Evolutionary conservation across 2,797 vertebrate species (phyloP).

Genomic region (Channallabes apus): DNA sequence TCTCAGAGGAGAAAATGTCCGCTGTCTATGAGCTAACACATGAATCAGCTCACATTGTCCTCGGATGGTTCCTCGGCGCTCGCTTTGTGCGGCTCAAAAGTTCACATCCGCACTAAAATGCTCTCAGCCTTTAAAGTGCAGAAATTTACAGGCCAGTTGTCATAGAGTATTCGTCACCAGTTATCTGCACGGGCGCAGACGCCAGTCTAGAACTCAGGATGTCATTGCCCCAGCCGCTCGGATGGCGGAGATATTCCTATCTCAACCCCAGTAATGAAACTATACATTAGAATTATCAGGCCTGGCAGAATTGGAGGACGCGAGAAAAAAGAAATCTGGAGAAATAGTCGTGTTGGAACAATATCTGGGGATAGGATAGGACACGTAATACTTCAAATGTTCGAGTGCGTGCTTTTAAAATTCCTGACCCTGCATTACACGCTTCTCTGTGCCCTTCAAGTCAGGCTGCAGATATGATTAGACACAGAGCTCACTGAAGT

Average conservation of each 20-base stretch:
- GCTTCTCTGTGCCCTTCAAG: background rate
- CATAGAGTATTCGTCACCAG: constrained; percentile 48
- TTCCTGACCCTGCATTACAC: background rate
- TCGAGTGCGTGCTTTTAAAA: constrained; percentile 31
- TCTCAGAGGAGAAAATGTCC: constrained; percentile 30
- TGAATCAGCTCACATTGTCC: constrained; percentile 25
- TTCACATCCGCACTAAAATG: constrained; percentile 19
- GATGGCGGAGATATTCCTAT: constrained; percentile 40
- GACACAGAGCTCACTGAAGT: background rate
- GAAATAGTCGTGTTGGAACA: constrained; percentile 21
- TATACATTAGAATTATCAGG: constrained; percentile 49
- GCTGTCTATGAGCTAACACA: constrained; percentile 23
- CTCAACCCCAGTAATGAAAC: constrained; percentile 43
- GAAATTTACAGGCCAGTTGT: constrained; percentile 45
- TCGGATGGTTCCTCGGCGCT: constrained; percentile 16
- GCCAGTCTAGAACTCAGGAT: constrained; percentile 17
- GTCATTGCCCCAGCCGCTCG: constrained; percentile 46
- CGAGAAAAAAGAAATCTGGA: constrained; percentile 34
- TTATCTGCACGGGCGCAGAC: constrained; percentile 50
- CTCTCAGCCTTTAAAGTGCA: constrained; percentile 38
- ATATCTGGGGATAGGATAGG: constrained; percentile 20
- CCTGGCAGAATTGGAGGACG: constrained; percentile 13
- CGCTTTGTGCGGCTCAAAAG: background rate
- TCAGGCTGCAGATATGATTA: constrained; percentile 13
- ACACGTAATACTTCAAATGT: constrained; percentile 30